Percentiles rank a stretch among this genome's conserved stretches.
phyloP scores from a whole-genome alignment of 2,888 invertebrate species.

The Tolmerus cingulatus region DNA sequence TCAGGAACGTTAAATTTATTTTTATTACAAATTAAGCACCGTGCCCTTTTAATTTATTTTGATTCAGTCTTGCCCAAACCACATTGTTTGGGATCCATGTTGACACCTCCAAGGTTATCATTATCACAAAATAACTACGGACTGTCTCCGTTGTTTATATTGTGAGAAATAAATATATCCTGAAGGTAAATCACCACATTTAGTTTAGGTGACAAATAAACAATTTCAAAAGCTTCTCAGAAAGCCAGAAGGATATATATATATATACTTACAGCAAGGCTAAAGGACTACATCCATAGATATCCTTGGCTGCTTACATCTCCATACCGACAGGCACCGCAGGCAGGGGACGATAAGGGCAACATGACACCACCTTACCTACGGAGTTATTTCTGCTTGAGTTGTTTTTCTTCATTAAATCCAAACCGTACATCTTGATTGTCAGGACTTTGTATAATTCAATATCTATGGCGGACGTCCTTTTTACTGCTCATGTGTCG shows the following conservation, averaged over 20 bases:
- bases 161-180: slow-evolving; percentile 37
- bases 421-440: slow-evolving; percentile 51
- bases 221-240: slow-evolving; percentile 23
- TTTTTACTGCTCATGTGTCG: slow-evolving; percentile 36
- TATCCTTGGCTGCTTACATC: not conserved
- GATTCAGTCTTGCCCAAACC: not conserved
- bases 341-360: not conserved
- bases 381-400: slow-evolving; percentile 51
- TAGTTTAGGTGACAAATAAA: slow-evolving; percentile 34
- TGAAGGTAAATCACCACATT: slow-evolving; percentile 33
- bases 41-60: slow-evolving; percentile 8
- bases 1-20: slow-evolving; percentile 16
- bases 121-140: slow-evolving; percentile 34
- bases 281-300: not conserved
- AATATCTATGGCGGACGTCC: slow-evolving; percentile 45
- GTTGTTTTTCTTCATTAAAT: slow-evolving; percentile 52
- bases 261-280: not conserved
- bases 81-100: slow-evolving; percentile 17
- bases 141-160: slow-evolving; percentile 30
- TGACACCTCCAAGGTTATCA: slow-evolving; percentile 31
- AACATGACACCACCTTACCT: slow-evolving; percentile 50
- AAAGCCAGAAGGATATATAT: slow-evolving; percentile 21
- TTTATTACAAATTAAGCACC: not conserved
- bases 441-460: slow-evolving; percentile 46
- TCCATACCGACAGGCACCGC: not conserved